Conservation (phyloP, 2,113 vertebrate genomes). For the Condylura cristata region DNA sequence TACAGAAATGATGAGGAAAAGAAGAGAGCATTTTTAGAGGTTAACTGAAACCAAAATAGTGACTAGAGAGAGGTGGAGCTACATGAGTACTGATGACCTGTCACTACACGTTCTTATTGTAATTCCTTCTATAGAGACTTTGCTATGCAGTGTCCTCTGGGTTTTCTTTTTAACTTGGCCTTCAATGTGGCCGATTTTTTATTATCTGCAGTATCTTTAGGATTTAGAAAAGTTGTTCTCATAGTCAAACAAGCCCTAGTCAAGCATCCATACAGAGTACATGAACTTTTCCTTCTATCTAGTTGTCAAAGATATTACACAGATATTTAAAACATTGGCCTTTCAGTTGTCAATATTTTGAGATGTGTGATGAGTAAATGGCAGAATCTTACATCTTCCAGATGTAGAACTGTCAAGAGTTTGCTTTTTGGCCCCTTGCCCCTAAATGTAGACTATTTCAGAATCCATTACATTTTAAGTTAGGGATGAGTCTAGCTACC, state of each 20-base stretch:
- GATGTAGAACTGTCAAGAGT: slow-evolving; percentile 17
- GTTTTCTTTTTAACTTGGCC: neutral
- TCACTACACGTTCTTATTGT: neutral
- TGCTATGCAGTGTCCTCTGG: neutral
- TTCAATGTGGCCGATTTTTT: neutral
- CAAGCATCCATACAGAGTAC: neutral
- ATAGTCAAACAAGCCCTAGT: neutral
- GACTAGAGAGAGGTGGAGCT: neutral
- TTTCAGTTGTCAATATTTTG: slow-evolving; percentile 38
- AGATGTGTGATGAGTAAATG: neutral
- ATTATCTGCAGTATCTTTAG: neutral
- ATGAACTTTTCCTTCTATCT: neutral
- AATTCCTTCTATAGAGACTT: neutral
- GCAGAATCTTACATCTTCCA: neutral
- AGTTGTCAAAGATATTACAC: neutral
- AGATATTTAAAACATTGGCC: neutral
- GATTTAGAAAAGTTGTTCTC: neutral
- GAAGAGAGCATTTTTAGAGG: neutral
- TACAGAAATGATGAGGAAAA: slow-evolving; percentile 5
- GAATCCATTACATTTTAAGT: slow-evolving; percentile 51
- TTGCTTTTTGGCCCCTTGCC: neutral
- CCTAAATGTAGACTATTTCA: slow-evolving; percentile 11
- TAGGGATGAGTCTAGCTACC: slow-evolving; percentile 33
- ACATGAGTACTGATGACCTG: neutral
- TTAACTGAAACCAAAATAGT: slow-evolving; percentile 26